These are phyloP conservation scores for Microhierax caerulescens DNA, from an alignment of 2,797 vertebrate genomes.

Conservation along the genomic window DNA sequence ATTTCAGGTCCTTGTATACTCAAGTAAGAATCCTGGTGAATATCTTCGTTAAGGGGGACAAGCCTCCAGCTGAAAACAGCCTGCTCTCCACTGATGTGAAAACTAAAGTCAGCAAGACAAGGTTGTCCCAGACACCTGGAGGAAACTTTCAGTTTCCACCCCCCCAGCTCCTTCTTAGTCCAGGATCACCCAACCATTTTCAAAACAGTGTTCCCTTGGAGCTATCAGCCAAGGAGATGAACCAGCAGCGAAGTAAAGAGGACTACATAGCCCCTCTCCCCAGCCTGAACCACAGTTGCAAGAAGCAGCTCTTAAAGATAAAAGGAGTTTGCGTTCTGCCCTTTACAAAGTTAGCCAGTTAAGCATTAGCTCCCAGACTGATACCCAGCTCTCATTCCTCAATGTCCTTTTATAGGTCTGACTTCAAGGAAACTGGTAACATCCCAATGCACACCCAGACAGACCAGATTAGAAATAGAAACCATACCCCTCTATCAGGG, in stretches of 20 bases:
- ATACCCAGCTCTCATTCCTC: neutral
- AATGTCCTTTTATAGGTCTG: neutral
- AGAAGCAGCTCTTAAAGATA: neutral
- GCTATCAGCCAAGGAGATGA: neutral
- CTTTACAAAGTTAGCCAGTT: neutral
- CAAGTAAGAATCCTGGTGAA: neutral
- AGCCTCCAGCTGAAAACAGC: neutral
- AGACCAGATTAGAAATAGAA: neutral
- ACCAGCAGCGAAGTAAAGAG: neutral
- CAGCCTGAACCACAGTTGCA: neutral
- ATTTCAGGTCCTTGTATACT: neutral
- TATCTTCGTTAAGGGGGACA: neutral
- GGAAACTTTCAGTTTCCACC: neutral
- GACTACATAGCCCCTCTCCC: neutral
- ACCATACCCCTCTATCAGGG: neutral
- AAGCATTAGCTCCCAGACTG: neutral
- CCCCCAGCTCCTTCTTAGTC: neutral
- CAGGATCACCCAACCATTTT: neutral
- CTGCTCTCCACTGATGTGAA: neutral
- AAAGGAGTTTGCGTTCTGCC: neutral
- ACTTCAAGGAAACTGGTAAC: neutral
- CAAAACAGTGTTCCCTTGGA: neutral
- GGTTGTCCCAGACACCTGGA: neutral
- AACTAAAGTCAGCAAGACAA: neutral
- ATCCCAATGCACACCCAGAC: neutral